Evolutionary conservation across 1,140 invertebrate genomes (phyloP).

Genomic region (Cecropterus lyciades): DNA sequence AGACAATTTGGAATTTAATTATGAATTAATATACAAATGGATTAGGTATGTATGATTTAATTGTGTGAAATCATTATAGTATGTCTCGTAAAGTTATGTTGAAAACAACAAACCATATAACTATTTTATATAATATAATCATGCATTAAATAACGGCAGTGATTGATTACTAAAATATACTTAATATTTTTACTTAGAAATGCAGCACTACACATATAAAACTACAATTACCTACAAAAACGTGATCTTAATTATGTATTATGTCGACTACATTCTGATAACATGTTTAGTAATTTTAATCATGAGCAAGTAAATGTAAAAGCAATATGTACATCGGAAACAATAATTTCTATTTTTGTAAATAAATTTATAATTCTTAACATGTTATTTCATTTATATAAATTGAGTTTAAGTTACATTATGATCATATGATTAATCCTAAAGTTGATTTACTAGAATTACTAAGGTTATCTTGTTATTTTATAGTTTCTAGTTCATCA

Average conservation of each 20-base stretch:
- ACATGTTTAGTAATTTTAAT: conserved; percentile 38
- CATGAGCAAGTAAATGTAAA: conserved; percentile 44
- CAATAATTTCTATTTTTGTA: conserved; percentile 60
- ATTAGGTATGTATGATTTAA: conserved; percentile 18
- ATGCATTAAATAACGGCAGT: conserved; percentile 46
- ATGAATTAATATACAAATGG: conserved; percentile 17
- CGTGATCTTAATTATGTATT: conserved; percentile 25
- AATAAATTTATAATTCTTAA: conserved; percentile 50
- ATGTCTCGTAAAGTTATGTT: conserved; percentile 9
- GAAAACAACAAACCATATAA: conserved; percentile 5
- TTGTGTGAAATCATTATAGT: conserved; percentile 17
- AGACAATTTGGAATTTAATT: conserved; percentile 8
- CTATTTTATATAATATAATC: neutral
- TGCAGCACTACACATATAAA: neutral
- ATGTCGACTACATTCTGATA: conserved; percentile 17
- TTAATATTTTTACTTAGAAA: neutral
- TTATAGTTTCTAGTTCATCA: too few relatives aligned
- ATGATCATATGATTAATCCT: neutral
- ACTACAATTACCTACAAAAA: conserved; percentile 23
- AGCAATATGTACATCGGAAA: conserved; percentile 40
- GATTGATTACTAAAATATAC: conserved; percentile 35
- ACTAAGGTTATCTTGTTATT: too few relatives aligned
- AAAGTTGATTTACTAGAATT: neutral
- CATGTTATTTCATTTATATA: conserved; percentile 22
- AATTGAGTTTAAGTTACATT: neutral